Percentiles rank a stretch among this genome's conserved stretches.
Conservation (phyloP, 2,888 invertebrate species). For the Protodeltote pygarga region DNA sequence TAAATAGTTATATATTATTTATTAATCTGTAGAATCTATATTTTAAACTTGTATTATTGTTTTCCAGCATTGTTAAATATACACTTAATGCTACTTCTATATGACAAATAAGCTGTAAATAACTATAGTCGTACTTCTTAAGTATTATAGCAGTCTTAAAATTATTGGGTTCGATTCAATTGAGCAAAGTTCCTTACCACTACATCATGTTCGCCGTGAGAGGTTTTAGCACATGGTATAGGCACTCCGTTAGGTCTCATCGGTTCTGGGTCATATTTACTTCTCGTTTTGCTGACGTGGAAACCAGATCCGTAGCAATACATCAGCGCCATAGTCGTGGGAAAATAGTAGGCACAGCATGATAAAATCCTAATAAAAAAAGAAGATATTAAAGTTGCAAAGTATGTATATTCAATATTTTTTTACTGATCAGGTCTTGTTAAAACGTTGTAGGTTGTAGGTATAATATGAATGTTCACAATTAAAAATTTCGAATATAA, state of each 20-base stretch:
- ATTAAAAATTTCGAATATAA: too few species aligned
- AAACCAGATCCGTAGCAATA: constrained; percentile 96
- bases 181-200: constrained; percentile 56
- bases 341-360: constrained; percentile 95
- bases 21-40: too few species aligned
- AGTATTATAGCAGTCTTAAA: not conserved
- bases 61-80: too few species aligned
- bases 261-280: constrained; percentile 83
- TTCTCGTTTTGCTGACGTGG: constrained; percentile 93
- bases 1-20: too few species aligned
- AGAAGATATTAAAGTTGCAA: not conserved
- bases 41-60: too few species aligned
- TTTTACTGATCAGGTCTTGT: too few species aligned
- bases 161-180: not conserved
- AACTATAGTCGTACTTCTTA: too few species aligned
- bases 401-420: too few species aligned
- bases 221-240: constrained; percentile 72
- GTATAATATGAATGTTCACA: too few species aligned
- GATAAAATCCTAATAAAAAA: constrained; percentile 89
- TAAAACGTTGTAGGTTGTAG: too few species aligned
- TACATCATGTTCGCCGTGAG: constrained; percentile 67
- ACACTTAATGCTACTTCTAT: too few species aligned
- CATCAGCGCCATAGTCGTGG: constrained; percentile 96
- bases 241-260: constrained; percentile 74
- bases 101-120: too few species aligned